Conservation (phyloP, 2,888 invertebrate species). For the Meteorus cinctellus region DNA sequence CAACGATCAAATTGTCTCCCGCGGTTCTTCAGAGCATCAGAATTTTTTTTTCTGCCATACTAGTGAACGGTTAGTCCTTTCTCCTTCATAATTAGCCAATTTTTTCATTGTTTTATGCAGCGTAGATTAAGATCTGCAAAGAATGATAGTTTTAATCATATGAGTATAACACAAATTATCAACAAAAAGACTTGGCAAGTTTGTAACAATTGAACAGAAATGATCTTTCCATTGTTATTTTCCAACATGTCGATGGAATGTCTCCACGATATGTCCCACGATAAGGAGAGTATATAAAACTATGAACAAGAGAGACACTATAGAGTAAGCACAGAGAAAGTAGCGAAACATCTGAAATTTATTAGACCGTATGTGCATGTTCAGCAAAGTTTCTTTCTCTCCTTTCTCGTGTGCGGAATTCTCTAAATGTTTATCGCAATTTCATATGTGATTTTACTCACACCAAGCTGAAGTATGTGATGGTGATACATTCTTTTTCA, state of each 20-base stretch:
- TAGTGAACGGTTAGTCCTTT: too few relatives aligned
- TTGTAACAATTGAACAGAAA: background rate
- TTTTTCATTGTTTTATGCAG: background rate
- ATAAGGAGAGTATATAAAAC: background rate
- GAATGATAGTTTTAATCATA: background rate
- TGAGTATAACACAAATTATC: background rate
- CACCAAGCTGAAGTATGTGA: too few relatives aligned
- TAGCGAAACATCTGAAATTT: constrained; percentile 6
- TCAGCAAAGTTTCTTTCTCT: background rate
- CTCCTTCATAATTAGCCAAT: background rate
- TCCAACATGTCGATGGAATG: too few relatives aligned
- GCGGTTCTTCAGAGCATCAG: too few relatives aligned
- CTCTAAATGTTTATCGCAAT: background rate
- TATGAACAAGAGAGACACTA: background rate
- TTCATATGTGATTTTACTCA: too few relatives aligned
- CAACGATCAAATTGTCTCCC: background rate
- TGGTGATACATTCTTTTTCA: too few relatives aligned
- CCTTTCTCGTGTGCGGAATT: background rate
- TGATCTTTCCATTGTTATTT: background rate
- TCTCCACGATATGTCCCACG: background rate
- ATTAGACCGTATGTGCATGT: constrained; percentile 9
- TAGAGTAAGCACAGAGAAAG: background rate
- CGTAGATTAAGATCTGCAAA: background rate
- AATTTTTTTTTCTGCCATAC: background rate
- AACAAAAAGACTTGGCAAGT: background rate